Conservation (phyloP, 2,888 invertebrate genomes). For the Parasteatoda lunata region DNA sequence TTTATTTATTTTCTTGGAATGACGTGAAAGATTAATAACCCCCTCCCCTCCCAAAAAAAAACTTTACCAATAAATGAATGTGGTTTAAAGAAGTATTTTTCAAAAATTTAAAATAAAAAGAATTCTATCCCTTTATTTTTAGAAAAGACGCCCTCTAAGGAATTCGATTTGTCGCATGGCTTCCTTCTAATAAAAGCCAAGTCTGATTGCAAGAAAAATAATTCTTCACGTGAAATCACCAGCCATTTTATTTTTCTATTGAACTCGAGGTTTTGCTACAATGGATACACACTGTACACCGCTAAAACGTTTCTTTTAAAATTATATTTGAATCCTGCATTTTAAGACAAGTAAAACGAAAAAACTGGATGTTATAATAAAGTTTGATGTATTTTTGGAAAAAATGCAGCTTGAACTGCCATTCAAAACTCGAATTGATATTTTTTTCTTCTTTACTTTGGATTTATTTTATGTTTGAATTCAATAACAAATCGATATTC, state of each 20-base stretch:
- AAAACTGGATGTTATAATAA: background rate
- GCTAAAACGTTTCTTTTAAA: background rate
- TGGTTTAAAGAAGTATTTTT: too few species aligned
- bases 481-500: too few species aligned
- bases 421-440: too few species aligned
- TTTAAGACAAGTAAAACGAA: background rate
- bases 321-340: background rate
- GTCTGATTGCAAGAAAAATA: constrained; percentile 49
- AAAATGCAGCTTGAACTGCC: too few species aligned
- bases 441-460: too few species aligned
- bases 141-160: constrained; percentile 2
- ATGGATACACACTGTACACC: constrained; percentile 11
- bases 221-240: background rate
- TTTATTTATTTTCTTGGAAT: too few species aligned
- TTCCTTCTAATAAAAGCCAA: constrained; percentile 48
- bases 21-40: too few species aligned
- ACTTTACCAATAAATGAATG: too few species aligned
- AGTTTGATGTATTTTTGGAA: background rate
- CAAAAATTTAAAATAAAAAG: too few species aligned
- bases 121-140: too few species aligned
- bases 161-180: constrained; percentile 57
- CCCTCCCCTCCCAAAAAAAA: too few species aligned
- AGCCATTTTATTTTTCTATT: constrained; percentile 30
- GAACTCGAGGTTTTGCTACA: constrained; percentile 20
- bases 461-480: too few species aligned